phyloP scores from a whole-genome alignment of 2,888 invertebrate genomes.

The Philonicus albiceps region DNA sequence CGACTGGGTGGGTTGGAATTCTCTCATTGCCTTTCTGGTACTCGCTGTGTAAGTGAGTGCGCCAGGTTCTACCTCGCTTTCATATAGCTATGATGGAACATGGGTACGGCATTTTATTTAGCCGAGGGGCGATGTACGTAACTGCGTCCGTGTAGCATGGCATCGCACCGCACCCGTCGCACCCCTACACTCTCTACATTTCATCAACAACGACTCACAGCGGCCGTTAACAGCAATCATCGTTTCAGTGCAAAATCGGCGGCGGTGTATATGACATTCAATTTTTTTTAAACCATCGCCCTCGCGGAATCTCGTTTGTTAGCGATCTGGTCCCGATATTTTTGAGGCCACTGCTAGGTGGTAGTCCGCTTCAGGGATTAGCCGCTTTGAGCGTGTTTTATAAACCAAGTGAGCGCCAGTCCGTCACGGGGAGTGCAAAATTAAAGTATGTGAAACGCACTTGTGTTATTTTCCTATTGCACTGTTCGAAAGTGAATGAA shows the following conservation, averaged over 20 bases:
- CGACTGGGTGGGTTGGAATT: conserved; percentile 36
- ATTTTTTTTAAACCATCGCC: not conserved
- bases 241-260: conserved; percentile 50
- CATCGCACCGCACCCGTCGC: conserved; percentile 2
- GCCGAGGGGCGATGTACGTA: conserved; percentile 16
- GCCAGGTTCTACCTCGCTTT: conserved; percentile 39
- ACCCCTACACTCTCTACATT: conserved; percentile 28
- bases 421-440: not conserved
- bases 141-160: conserved; percentile 1
- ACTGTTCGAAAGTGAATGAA: conserved; percentile 33
- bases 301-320: not conserved
- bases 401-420: conserved; percentile 2
- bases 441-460: conserved; percentile 25
- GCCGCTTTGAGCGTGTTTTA: conserved; percentile 3
- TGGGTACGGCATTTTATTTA: conserved; percentile 12
- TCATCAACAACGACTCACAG: conserved; percentile 48
- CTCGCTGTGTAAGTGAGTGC: conserved; percentile 40
- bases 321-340: not conserved
- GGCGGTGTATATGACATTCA: conserved; percentile 48
- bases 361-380: not conserved
- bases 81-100: conserved; percentile 39
- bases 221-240: conserved; percentile 51
- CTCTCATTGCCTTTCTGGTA: conserved; percentile 37
- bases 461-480: conserved; percentile 25
- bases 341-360: not conserved